These are phyloP conservation scores for Rhynchomys soricoides DNA, from an alignment of 2,113 vertebrate genomes.

Conservation along the genomic window DNA sequence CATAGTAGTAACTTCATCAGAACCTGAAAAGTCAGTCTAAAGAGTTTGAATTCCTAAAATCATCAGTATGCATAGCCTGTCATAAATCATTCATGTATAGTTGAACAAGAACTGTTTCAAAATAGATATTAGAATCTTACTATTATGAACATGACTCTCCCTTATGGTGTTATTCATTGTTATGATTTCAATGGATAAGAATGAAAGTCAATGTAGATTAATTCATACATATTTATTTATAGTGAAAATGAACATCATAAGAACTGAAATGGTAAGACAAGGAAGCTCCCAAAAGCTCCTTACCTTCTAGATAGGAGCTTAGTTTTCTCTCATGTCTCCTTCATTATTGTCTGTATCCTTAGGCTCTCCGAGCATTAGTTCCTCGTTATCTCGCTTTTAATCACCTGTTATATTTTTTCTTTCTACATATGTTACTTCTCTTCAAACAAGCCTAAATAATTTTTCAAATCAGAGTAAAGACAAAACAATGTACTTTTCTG, in stretches of 20 bases:
- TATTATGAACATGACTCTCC: neutral
- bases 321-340: neutral
- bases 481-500: neutral
- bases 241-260: neutral
- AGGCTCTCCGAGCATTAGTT: neutral
- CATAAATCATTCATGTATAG: neutral
- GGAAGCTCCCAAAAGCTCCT: neutral
- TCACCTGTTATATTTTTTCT: neutral
- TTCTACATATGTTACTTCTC: neutral
- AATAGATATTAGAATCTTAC: neutral
- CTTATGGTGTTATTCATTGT: neutral
- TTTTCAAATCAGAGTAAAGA: neutral
- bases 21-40: neutral
- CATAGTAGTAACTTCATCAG: neutral
- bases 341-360: neutral
- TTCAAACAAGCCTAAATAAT: neutral
- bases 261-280: neutral
- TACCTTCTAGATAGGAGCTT: neutral
- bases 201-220: neutral
- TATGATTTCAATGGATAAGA: neutral
- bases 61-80: neutral
- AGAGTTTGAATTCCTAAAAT: neutral
- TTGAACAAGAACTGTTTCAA: neutral
- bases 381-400: neutral
- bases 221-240: neutral